These are phyloP conservation scores for Platypus cylindrus DNA, from an alignment of 2,888 invertebrate genomes.

Conservation along the genomic window DNA sequence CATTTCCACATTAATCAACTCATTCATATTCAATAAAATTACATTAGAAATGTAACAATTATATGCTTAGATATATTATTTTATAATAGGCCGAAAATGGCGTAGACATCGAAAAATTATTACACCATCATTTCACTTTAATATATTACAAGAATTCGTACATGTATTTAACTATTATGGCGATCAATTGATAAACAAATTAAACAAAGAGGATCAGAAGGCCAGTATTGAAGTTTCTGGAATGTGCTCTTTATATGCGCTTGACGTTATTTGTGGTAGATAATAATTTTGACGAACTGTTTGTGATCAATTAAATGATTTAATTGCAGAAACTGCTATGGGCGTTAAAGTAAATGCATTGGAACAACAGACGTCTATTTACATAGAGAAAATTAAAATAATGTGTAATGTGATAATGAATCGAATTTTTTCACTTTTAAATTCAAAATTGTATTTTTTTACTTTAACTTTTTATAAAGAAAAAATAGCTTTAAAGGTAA, in stretches of 20 bases:
- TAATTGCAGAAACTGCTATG: conserved; percentile 65
- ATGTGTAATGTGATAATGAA: conserved; percentile 25
- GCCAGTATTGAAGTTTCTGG: conserved; percentile 47
- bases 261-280: conserved; percentile 50
- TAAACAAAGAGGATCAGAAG: conserved; percentile 32
- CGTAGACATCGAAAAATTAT: conserved; percentile 52
- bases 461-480: conserved; percentile 44
- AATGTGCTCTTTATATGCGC: conserved; percentile 44
- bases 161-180: conserved; percentile 54
- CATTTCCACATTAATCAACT: no score
- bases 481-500: conserved; percentile 30
- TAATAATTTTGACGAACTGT: no score
- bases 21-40: no score
- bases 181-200: conserved; percentile 41
- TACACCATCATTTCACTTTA: conserved; percentile 68
- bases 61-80: no score
- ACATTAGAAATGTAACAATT: no score
- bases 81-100: conserved; percentile 44
- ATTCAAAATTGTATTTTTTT: conserved; percentile 38
- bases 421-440: conserved; percentile 25
- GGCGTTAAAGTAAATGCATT: conserved; percentile 65
- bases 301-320: not conserved
- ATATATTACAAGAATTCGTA: conserved; percentile 58
- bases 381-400: conserved; percentile 59
- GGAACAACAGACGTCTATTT: conserved; percentile 50